Evolutionary conservation across 2,113 vertebrate genomes (phyloP), one percentile per base, ranked within the genome.

Genomic region (Nothoprocta pentlandii): DNA sequence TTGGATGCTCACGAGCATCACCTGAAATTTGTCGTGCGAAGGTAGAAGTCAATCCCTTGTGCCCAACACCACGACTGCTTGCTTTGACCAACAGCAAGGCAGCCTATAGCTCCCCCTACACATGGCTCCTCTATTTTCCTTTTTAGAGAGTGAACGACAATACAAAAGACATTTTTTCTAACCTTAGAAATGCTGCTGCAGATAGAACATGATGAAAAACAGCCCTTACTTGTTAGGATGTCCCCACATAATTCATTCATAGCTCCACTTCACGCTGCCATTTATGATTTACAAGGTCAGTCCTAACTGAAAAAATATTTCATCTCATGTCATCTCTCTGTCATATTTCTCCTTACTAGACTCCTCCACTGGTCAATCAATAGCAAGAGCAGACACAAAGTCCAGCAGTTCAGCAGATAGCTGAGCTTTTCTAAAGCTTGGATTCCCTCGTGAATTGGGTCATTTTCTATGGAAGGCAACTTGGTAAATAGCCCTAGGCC

Each of bases 331-430:
- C 83, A 78, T 64, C 14, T 74, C 80, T 41, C 47, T 77, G 82
- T 90, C 73, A 58, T 90, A 92, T 92, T 95, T 94, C 79, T 94
- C 39, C 84, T 19, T 30, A 28, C 44, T 62, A 79, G 73, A 61
- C 80, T 91, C 79, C 83, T 86, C 34, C 34, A 44, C 44, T 8
- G 16, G 44, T 63, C 78, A 90, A 69, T 93, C 88, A 91, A 92
- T 74, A 92, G 70, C 11, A 70, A 82, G 85, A 91, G 46, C 36
- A 95, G 77, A 87, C 67, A 46, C 12, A 14, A 73, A 78, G 61
- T 28, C 42, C 75, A 83, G 56, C 30, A 74, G 14, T 77, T 56
- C 85, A 87, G 61, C 32, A 94, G 73, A 61, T 44, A 88, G 23
- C 61, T 53, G 56, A 75, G 80, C 10, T 91, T 84, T 85, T 73